Base-by-base conservation (phyloP, 37 sponge, comb jelly and placozoan genomes). In the Hormiphora californensis region DNA sequence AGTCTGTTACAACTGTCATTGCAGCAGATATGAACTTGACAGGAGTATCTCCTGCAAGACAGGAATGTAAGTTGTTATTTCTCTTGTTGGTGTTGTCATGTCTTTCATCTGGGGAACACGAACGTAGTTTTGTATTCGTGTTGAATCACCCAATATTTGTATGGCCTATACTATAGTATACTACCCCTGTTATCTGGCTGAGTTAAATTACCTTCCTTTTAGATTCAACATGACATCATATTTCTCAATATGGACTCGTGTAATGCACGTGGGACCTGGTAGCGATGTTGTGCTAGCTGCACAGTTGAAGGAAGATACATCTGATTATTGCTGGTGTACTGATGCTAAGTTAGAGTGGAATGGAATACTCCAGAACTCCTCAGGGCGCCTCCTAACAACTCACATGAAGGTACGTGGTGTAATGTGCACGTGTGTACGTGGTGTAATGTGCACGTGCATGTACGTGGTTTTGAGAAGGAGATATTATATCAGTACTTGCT, bases 341-440 rank as follows among this genome's bases (percentile, higher is more conserved):
- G 81, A 73, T 73, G 81, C 81, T 3, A 73, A 73, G 81, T 73
- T 73, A 19, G 81, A 73, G 23, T 73, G 81, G 81, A 73, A 73
- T 73, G 81, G 81, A 40, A n/a, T 73, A 46, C 25, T 40, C 1
- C 81, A 73, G 43, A 73, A 73, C 25, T 73, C 81, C 12, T 73
- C 81, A 27, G 81, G 81, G 12, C 81, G 81, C 5, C 46, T 73
- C 30, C 81, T 73, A 5, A 73, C 81, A 19, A 46, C 43, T 40
- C 41, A 73, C 17, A 73, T 73, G 5, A 27, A 36, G 81, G 81
- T 73, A 67, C 8, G 5, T 57, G 7, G 27, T 30, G 23, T 57
- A 28, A 12, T 57, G n/a, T 28, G 61, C n/a, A 57, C 30, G n/a
- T 57, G 27, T 28, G 27, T 49, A 15, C 53, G 15, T 15, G 9